Conservation (phyloP, 2,797 vertebrate species). For the Enteromius anoplus region DNA sequence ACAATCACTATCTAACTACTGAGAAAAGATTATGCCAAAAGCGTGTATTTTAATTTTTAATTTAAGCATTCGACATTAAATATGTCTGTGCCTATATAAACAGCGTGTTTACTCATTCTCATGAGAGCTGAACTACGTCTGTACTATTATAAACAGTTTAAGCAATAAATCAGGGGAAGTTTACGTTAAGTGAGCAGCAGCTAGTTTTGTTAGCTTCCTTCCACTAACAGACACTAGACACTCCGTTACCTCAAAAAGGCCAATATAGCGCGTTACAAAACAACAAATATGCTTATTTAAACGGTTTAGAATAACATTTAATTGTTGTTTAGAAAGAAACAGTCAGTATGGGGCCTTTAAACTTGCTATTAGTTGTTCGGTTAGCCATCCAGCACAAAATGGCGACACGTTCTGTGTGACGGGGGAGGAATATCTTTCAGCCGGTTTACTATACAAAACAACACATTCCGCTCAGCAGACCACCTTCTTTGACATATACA, state of each 20-base stretch:
- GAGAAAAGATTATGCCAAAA: not conserved
- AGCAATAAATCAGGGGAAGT: constrained; percentile 2
- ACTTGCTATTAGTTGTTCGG: not conserved
- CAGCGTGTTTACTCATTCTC: not conserved
- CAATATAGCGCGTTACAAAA: not conserved
- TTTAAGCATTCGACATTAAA: not conserved
- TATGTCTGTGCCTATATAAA: not conserved
- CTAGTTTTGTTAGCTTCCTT: constrained; percentile 21
- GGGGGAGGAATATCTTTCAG: constrained; percentile 8
- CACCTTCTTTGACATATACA: not conserved
- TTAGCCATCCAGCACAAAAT: constrained; percentile 55
- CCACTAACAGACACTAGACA: not conserved
- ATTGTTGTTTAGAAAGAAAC: not conserved
- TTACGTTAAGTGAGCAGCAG: not conserved
- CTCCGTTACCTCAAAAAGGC: not conserved
- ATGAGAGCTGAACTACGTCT: not conserved
- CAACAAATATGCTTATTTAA: not conserved
- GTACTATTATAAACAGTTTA: not conserved
- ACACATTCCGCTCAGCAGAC: not conserved
- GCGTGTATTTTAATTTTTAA: not conserved
- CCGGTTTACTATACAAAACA: not conserved
- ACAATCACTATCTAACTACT: not conserved
- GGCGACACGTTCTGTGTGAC: constrained; percentile 44
- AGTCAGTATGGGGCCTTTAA: not conserved
- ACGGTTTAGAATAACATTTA: no score